Evolutionary conservation across 2,113 vertebrate genomes (phyloP).

Genomic region (Eupsittula cactorum): DNA sequence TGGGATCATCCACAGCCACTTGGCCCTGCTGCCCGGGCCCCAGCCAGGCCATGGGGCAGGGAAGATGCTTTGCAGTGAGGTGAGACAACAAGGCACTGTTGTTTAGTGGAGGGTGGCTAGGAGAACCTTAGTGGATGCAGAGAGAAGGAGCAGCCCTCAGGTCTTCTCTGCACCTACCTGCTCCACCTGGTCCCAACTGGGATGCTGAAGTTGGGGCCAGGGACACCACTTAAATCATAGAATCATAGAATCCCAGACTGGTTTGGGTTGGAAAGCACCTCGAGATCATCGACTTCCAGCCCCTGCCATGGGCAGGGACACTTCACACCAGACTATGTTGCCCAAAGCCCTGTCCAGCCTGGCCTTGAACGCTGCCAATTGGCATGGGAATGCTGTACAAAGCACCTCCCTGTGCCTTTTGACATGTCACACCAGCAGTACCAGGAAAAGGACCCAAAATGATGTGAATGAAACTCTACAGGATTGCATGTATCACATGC

Average conservation of each 20-base stretch:
- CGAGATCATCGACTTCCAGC: background rate
- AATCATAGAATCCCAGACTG: background rate
- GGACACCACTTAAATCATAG: background rate
- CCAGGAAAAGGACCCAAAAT: background rate
- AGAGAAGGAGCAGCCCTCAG: background rate
- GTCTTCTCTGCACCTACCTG: background rate
- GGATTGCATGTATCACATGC: fast-evolving
- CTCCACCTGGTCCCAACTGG: background rate
- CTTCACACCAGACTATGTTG: background rate
- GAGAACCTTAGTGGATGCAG: background rate
- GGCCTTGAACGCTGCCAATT: fast-evolving
- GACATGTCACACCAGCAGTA: background rate
- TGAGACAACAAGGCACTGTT: background rate
- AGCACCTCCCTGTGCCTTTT: background rate
- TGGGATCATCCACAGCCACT: fast-evolving
- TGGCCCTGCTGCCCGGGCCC: fast-evolving
- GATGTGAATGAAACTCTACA: background rate
- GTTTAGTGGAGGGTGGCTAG: fast-evolving
- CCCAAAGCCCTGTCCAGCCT: background rate
- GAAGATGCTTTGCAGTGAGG: background rate
- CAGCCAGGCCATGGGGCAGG: background rate
- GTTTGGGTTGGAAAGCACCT: background rate
- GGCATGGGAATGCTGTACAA: background rate
- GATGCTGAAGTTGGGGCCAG: background rate
- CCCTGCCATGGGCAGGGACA: background rate